A percentile compares a stretch with the other conserved stretches of the same genome.
These are phyloP conservation scores for Xestoiulus laeticollis DNA, from an alignment of 2,888 invertebrate genomes.

Conservation along the genomic window DNA sequence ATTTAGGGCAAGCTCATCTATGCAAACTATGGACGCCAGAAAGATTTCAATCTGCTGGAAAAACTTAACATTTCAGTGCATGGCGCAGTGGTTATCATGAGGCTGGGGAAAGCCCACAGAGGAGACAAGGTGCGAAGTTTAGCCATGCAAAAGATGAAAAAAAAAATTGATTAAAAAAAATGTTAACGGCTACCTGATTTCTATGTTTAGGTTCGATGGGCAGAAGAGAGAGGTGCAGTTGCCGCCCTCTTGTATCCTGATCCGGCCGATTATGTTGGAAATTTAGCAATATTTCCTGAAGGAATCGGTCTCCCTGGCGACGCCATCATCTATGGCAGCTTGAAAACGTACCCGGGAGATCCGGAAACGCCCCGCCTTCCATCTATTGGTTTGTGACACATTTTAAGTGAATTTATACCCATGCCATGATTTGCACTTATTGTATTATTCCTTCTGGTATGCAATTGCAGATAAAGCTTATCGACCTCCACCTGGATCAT, in stretches of 20 bases:
- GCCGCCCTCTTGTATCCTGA: constrained; percentile 55
- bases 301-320: constrained; percentile 54
- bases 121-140: constrained; percentile 54
- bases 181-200: neutral
- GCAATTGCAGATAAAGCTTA: constrained; percentile 59
- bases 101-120: constrained; percentile 53
- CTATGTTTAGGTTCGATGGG: constrained; percentile 52
- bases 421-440: neutral
- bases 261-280: constrained; percentile 54
- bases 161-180: neutral
- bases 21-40: constrained; percentile 55
- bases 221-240: constrained; percentile 52
- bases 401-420: neutral
- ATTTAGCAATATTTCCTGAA: constrained; percentile 49
- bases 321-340: constrained; percentile 53
- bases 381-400: constrained; percentile 49
- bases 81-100: constrained; percentile 53
- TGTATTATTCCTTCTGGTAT: neutral
- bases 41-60: constrained; percentile 53
- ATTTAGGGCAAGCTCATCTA: constrained; percentile 55
- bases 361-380: constrained; percentile 53
- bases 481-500: constrained; percentile 56
- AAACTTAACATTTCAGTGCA: constrained; percentile 52
- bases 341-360: constrained; percentile 55
- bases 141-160: neutral